Evolutionary conservation across 2,113 vertebrate genomes (phyloP), one percentile per base, ranked within the genome.

Genomic region (Rhadina sibilatrix): DNA sequence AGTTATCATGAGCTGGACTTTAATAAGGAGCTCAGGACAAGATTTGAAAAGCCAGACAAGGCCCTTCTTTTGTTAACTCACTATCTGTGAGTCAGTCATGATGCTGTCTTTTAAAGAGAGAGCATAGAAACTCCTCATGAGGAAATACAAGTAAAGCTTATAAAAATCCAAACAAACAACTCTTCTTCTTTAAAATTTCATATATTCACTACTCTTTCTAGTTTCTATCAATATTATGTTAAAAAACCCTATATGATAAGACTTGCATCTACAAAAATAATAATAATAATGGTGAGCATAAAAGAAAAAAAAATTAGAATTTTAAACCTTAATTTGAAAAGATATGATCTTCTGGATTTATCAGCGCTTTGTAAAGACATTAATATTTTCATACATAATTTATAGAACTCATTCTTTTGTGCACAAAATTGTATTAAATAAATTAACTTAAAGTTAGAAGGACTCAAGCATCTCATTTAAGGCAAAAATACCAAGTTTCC

Each of bases 391-490:
- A 97, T 98, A 98, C 97, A 98, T 98, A 98, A 98, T 97, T 98
- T 97, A 98, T 97, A 97, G 97, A 98, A 98, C 82, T 97, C 97
- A 97, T 97, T 98, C 64, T 87, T 98, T 98, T 99, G 98, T 98
- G 98, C 98, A 98, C 97, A 97, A 98, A 98, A 98, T 98, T 97
- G 95, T 97, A 97, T 98, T 98, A 98, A 99, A 99, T 99, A 99
- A 99, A 99, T 99, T 98, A 99, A 98, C 97, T 98, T 98, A 98
- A 97, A 97, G 96, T 97, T 97, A 98, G 98, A 96, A 98, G 98
- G 98, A 98, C 97, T 98, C 98, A 98, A 99, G 98, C 98, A 98
- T 98, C 95, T 98, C 81, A 96, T 97, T 99, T 99, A 99, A 99
- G 99, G 99, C 99, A 98, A 98, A 98, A 98, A 97, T 96, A 97